Evolutionary conservation across 1,140 invertebrate species (phyloP), one percentile per base, ranked within the genome.

Genomic region (Trichonephila clavipes): DNA sequence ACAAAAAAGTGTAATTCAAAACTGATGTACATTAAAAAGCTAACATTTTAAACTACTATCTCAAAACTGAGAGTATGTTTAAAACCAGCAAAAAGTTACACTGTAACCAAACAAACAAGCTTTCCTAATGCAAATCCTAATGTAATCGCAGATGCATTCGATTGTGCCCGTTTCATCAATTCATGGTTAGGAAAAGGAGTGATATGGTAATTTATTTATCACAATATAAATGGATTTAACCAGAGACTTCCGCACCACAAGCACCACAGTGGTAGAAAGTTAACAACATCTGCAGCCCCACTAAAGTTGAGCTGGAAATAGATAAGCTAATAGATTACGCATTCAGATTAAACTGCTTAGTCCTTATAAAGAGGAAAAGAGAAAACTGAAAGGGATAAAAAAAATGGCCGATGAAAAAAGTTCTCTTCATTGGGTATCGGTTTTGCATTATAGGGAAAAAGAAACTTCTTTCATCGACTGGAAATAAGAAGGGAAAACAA

Each of bases 361-460:
- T 51, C 64, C 44, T 88, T 59, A 72, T 88, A 66, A 69, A 89
- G 21, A 61, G 69, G 18, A 21, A 24, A 24, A 34, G n/a, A 28
- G n/a, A 90, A 72, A 59, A 51, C 51, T 51, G 51, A 51, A 51
- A 51, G 51, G 10, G 51, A 51, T 51, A 51, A 51, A 51, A 51
- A 19, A 58, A 62, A 44, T 19, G 88, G 59, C 62, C 10, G 40
- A 34, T 61, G 58, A 28, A 83, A 91, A 91, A 91, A 51, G 16
- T 72, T 61, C n/a, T 40, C 40, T 62, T 72, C 91, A 72, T 83
- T 87, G 82, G 82, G 85, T 92, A 92, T 92, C 91, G 91, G 91
- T 92, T 92, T 92, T 92, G 91, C 91, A 92, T 92, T 92, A 92
- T 87, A 92, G 82, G 91, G 90, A 77, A 66, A 92, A 92, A 87